Base-by-base conservation (phyloP, 2,888 invertebrate genomes). In the Pseudoips prasinana region DNA sequence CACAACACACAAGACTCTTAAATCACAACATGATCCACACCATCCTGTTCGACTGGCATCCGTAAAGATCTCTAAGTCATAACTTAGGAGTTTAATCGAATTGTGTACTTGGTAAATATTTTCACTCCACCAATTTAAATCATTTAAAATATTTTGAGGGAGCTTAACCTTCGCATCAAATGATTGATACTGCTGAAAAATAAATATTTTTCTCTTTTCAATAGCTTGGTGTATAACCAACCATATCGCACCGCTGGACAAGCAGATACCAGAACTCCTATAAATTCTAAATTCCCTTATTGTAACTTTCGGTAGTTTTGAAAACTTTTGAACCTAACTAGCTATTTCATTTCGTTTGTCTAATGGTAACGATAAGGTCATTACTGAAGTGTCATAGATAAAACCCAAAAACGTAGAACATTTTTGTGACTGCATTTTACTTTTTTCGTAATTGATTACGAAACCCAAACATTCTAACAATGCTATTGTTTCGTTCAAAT, bases 381-480 rank as follows among this genome's bases (percentile, higher is more conserved):
- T 22, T 23, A 23, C 25, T 19, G 4, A 9, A 1, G 29, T 25
- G 10, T 42, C n/a, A 7, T 29, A 25, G 7, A 28, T 14, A 7
- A 31, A 37, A 1, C 41, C 31, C 19, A 42, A 28, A 20, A 33
- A 31, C 18, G 17, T 33, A 7, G 29, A 29, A 3, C 3, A 3
- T 10, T 8, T n/a, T 8, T 18, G 25, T 3, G 37, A 33, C 8
- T 10, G 8, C 8, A 42, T 10, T 19, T 8, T 18, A 14, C 33
- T 33, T 24, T 39, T 37, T 18, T 37, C 22, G 3, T 29, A 25
- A 34, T 29, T 34, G 11, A 34, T 29, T n/a, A 34, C 14, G 6
- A 29, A 34, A 1, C 33, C 28, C 4, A 27, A 23, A 27, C 18
- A 27, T 18, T 26, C 8, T 6, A 33, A 9, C 9, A 17, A 22